Evolutionary conservation across 2,113 vertebrate species (phyloP).

Genomic region (Microtus richardsoni): DNA sequence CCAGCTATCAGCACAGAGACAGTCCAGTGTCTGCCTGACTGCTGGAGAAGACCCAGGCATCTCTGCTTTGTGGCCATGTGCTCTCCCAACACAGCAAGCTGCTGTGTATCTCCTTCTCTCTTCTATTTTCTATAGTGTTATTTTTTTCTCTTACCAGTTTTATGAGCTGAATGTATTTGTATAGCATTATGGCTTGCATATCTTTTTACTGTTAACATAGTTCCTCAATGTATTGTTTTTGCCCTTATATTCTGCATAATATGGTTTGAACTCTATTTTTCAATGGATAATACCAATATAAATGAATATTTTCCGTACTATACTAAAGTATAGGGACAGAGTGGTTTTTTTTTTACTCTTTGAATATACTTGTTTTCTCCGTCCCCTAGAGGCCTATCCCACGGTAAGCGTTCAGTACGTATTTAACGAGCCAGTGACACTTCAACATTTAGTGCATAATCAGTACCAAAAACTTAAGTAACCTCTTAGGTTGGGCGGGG

Average conservation of each 20-base stretch:
- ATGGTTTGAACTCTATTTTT: neutral
- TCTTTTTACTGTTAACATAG: constrained; percentile 5
- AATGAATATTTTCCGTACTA: constrained; percentile 10
- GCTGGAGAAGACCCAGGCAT: neutral
- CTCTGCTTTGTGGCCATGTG: neutral
- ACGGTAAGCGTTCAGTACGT: neutral
- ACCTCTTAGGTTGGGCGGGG: neutral
- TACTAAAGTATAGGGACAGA: constrained; percentile 9
- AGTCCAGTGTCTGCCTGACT: neutral
- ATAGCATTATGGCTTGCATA: constrained; percentile 25
- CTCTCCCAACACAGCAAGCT: neutral
- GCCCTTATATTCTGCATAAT: constrained; percentile 7
- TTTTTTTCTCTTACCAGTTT: neutral
- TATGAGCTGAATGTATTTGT: neutral
- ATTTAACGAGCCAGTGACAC: neutral
- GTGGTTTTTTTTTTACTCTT: neutral
- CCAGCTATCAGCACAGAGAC: neutral
- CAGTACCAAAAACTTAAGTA: constrained; percentile 36
- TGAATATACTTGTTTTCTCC: constrained; percentile 2
- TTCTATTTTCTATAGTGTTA: constrained; percentile 24
- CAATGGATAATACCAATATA: neutral
- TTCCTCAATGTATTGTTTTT: constrained; percentile 22
- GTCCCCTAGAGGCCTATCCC: neutral
- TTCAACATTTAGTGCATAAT: constrained; percentile 22
- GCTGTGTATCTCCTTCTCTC: neutral